A percentile compares a stretch with the other conserved stretches of the same genome.
Evolutionary conservation across 2,797 vertebrate genomes (phyloP).

Genomic region (Erethizon dorsatum): DNA sequence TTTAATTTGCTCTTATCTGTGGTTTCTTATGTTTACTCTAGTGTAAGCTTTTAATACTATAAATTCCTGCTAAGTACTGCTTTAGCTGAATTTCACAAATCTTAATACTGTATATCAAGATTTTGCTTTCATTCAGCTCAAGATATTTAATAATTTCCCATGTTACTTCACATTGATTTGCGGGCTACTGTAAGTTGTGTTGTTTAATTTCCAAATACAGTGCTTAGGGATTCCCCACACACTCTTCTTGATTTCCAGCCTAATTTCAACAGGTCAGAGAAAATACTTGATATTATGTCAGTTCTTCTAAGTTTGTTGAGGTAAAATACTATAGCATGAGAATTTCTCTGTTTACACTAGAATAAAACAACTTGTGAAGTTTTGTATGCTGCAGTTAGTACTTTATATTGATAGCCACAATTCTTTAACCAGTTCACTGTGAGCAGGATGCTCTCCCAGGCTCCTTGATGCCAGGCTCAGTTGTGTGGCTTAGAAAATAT

Average conservation of each 20-base stretch:
- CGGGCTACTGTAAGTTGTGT: background rate
- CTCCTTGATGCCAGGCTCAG: background rate
- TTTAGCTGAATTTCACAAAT: background rate
- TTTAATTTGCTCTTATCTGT: background rate
- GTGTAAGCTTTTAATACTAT: background rate
- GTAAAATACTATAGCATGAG: background rate
- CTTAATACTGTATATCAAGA: background rate
- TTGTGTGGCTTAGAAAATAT: background rate
- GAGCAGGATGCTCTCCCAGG: background rate
- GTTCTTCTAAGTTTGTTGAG: background rate
- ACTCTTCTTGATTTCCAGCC: background rate
- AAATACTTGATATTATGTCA: background rate
- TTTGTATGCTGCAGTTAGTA: background rate
- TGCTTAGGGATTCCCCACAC: background rate
- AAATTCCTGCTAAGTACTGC: background rate
- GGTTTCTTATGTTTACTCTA: background rate
- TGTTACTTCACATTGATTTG: background rate
- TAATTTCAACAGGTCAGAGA: background rate
- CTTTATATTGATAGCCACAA: background rate
- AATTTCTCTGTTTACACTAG: background rate
- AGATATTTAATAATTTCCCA: background rate
- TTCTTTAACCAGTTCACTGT: background rate
- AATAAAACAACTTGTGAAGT: background rate
- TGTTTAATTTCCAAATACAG: background rate
- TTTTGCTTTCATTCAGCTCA: background rate